These are phyloP conservation scores for Cyprinella venusta DNA, from an alignment of 2,797 vertebrate species.

Conservation along the genomic window DNA sequence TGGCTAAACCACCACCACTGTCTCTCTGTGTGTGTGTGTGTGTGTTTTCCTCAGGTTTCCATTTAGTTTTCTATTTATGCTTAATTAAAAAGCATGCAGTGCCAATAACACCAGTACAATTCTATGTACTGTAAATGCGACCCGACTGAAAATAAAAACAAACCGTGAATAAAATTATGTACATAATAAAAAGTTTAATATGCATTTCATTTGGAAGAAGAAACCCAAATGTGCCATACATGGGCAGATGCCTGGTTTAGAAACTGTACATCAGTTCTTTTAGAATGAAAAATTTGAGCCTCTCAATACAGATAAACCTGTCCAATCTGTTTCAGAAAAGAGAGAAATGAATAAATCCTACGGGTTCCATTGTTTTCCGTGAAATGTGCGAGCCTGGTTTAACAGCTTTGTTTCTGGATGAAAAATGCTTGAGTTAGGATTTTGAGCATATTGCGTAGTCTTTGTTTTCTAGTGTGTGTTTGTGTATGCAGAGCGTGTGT, in stretches of 20 bases:
- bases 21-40: too few species aligned
- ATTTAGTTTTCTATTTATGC: background rate
- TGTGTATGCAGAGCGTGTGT: slow-evolving; percentile 11
- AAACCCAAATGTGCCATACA: background rate
- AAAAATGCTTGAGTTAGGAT: slow-evolving; percentile 10
- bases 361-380: background rate
- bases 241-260: slow-evolving; percentile 7
- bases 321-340: slow-evolving; percentile 3
- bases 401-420: slow-evolving; percentile 23
- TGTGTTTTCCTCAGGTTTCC: background rate
- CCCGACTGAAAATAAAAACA: slow-evolving; percentile 21
- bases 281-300: slow-evolving; percentile 19
- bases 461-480: slow-evolving; percentile 27
- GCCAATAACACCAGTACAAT: background rate
- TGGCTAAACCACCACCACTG: slow-evolving; percentile 7
- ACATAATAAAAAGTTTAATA: slow-evolving; percentile 2
- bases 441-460: slow-evolving; percentile 17
- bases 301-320: background rate
- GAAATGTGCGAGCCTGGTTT: background rate
- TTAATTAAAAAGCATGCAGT: slow-evolving; percentile 6
- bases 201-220: slow-evolving; percentile 4
- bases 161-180: slow-evolving; percentile 3
- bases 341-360: slow-evolving; percentile 9
- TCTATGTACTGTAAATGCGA: background rate
- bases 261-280: slow-evolving; percentile 15